Evolutionary conservation across 1,140 invertebrate species (phyloP), one percentile per base, ranked within the genome.

Genomic region (Tetraneura akinire): DNA sequence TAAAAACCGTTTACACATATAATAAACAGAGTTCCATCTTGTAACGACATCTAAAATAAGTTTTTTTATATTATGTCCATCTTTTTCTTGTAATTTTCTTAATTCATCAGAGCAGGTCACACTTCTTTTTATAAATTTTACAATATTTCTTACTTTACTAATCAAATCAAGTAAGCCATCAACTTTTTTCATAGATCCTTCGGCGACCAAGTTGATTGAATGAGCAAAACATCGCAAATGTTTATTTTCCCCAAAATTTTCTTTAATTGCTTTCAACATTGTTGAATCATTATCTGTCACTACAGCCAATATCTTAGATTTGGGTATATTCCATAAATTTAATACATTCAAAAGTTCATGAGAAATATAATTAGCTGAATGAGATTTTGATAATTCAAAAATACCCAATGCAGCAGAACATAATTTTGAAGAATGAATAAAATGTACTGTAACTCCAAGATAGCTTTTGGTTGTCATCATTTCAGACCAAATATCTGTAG

Each of bases 241-340:
- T 82, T 84, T 85, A 68, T 84, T 74, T 83, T 83, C 81, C 47
- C 83, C 84, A 84, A 86, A 85, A 80, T 81, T 82, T 81, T 83
- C 81, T 62, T 82, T 82, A 6, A 84, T 82, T 29, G 84, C 85
- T 81, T 84, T 85, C n/a, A 83, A 82, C 74, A 86, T 86, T 82
- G 86, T 86, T n/a, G 84, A 83, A 26, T 83, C 85, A 81, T 85
- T 87, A 83, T 87, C 85, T 14, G 85, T 85, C 18, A 85, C 85
- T 23, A 86, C 83, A 76, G 83, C 85, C 14, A 84, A 80, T 23
- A 87, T 82, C 82, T 85, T 86, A 53, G 85, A 82, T 80, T 80
- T 83, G 60, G 83, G 80, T 49, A 86, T 83, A 18, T 82, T 80
- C 85, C 85, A 87, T 51, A 86, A 84, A 53, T 78, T 60, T 84